Evolutionary conservation across 1,140 invertebrate genomes (phyloP), one percentile per base, ranked within the genome.

Genomic region (Neelides sp.): DNA sequence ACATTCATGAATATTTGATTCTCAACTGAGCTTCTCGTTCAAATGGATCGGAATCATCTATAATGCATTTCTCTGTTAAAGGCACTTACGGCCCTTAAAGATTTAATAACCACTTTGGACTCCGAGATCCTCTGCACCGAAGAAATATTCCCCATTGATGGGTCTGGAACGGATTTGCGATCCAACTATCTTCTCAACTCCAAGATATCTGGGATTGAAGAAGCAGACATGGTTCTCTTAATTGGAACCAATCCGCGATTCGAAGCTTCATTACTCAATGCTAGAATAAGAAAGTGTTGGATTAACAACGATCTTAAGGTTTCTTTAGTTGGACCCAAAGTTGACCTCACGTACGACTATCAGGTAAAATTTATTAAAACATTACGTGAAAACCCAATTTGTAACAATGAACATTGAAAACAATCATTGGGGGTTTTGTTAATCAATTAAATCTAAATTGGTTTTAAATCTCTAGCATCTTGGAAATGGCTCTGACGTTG

Each of bases 181-280:
- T 87, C 85, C 3, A 93, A 80, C 58, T 98, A 98, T 65, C 66
- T 97, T 27, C 68, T 96, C 8, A 98, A 98, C 66, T 83, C 83
- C 26, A 81, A 74, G 62, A 96, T 98, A 58, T 75, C 78, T 28
- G 82, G 81, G 70, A 71, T 95, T 20, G 94, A 98, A 71, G 82
- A 96, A 60, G 84, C 92, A 12, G 96, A 99, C 72, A 75, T 89
- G 22, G 74, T 98, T 23, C 67, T 99, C 2, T 70, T 99, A 2
- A 80, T 99, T 61, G 96, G 95, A 53, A 94, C 91, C 3, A 99
- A 99, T 75, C 89, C 93, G 0, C 77, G 96, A 49, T 94, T 87
- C 66, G 95, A 99, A 73, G 94, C 96, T n/a, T 92, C 96, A 5
- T 68, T 98, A 5, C 73, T 98, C 13, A 99, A 99, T 72, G 84